Percentiles rank a stretch among this genome's conserved stretches.
phyloP scores from a whole-genome alignment of 2,888 invertebrate species.

The Halictus ligatus region DNA sequence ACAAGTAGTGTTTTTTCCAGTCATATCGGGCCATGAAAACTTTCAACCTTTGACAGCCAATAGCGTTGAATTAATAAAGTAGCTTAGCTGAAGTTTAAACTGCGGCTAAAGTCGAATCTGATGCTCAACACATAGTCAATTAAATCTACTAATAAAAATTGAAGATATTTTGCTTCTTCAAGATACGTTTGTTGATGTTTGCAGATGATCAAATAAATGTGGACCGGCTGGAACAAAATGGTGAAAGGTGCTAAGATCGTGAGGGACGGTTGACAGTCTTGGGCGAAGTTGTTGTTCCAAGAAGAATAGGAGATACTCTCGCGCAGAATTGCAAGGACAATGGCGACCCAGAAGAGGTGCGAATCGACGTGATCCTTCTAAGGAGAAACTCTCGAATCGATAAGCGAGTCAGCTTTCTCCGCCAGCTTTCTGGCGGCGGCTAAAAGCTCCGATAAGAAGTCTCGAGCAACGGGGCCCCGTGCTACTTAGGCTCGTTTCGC shows the following conservation, averaged over 20 bases:
- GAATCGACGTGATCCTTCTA: not conserved
- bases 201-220: not conserved
- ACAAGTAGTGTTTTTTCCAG: too few relatives aligned
- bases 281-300: not conserved
- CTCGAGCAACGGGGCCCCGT: not conserved
- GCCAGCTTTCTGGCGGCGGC: not conserved
- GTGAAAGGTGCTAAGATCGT: not conserved
- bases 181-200: not conserved
- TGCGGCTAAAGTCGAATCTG: too few relatives aligned
- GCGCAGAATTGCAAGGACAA: not conserved
- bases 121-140: too few relatives aligned
- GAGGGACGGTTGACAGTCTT: not conserved
- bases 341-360: not conserved
- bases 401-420: not conserved
- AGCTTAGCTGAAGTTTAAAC: too few relatives aligned
- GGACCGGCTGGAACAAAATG: not conserved
- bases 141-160: too few relatives aligned
- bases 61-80: too few relatives aligned
- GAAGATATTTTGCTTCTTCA: too few relatives aligned
- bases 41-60: too few relatives aligned
- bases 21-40: too few relatives aligned
- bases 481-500: conserved; percentile 26
- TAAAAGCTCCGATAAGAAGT: not conserved
- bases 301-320: not conserved
- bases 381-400: not conserved